Evolutionary conservation across 2,888 invertebrate species (phyloP).

Genomic region (Cerastis rubricosa): DNA sequence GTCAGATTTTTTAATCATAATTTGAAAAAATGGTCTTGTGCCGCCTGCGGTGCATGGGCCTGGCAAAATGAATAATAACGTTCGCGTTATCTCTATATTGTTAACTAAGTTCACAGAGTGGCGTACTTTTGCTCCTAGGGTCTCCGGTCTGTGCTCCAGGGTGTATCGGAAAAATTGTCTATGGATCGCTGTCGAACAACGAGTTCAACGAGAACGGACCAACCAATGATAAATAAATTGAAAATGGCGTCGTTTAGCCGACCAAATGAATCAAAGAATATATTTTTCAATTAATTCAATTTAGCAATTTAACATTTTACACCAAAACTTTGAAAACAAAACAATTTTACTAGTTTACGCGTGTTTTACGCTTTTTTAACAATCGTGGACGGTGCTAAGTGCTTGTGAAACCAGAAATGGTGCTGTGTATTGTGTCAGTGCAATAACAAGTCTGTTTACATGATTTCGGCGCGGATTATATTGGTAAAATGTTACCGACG

Average conservation of each 20-base stretch:
- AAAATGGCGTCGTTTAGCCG: slow-evolving; percentile 90
- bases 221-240: slow-evolving; percentile 77
- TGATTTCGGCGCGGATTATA: slow-evolving; percentile 83
- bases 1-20: no score
- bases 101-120: not conserved
- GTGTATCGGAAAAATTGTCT: slow-evolving; percentile 48
- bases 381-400: slow-evolving; percentile 72
- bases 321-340: slow-evolving; percentile 49
- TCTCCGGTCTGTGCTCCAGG: not conserved
- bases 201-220: slow-evolving; percentile 61
- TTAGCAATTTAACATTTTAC: slow-evolving; percentile 51
- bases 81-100: not conserved
- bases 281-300: slow-evolving; percentile 78
- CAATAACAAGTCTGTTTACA: slow-evolving; percentile 85
- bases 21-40: no score
- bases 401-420: slow-evolving; percentile 77
- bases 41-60: no score
- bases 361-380: slow-evolving; percentile 64
- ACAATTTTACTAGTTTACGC: slow-evolving; percentile 66
- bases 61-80: no score
- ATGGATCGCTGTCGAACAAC: slow-evolving; percentile 52
- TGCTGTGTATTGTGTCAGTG: slow-evolving; percentile 80
- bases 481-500: slow-evolving; percentile 88
- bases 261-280: slow-evolving; percentile 85
- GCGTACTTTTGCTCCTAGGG: not conserved